A percentile compares a stretch with the other conserved stretches of the same genome.
Conservation (phyloP, 1,140 invertebrate genomes). For the Bombyx mori region ASM3026992v2 NC_085113.1:382001-382500, state of each 20-base stretch:
- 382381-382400: not conserved
- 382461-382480: too few species aligned
- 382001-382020: constrained; percentile 14
- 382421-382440: too few species aligned
- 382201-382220: not conserved
- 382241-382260: not conserved
- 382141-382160: not conserved
- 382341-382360: not conserved
- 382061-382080: constrained; percentile 17
- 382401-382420: not conserved
- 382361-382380: not conserved
- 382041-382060: constrained; percentile 12
- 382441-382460: too few species aligned
- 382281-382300: not conserved
- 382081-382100: constrained; percentile 8
- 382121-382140: not conserved
- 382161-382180: not conserved
- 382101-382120: constrained; percentile 3
- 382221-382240: not conserved
- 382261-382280: not conserved
- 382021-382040: constrained; percentile 9
- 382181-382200: not conserved
- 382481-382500: too few species aligned
- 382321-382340: not conserved
- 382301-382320: not conserved